Base-by-base conservation (phyloP, 2,113 vertebrate species). In the Camelus dromedarius region DNA sequence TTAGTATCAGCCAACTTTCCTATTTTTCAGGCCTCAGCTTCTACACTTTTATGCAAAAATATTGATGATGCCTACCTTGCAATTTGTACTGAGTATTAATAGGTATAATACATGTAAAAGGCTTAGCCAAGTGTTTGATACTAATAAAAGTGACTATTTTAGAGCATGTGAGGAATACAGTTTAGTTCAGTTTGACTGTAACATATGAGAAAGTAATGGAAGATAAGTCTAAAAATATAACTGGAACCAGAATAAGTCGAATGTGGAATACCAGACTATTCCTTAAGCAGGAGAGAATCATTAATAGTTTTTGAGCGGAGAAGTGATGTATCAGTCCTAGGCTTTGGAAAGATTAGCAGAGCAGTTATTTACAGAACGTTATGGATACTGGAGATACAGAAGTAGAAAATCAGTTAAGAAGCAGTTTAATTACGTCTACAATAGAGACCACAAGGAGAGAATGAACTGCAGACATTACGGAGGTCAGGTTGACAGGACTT, bases 321-420 rank as follows among this genome's bases (percentile, higher is more conserved):
- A 82, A 92, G 15, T 58, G 0, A 52, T 66, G 1, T 69, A 60
- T 95, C 69, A 60, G 16, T 50, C 54, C 14, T 30, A 75, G n/a
- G 22, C 13, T 88, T 80, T 46, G 30, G 28, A 77, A 58, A 76
- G 24, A n/a, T 38, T 52, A 56, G 28, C 50, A 6, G 13, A 76
- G 20, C 48, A n/a, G 11, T 67, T 89, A 6, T 91, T 87, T 88
- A 73, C 15, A 77, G 30, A 87, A n/a, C 62, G 70, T 87, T 93
- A 88, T 75, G 26, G 58, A 70, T 83, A 70, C 30, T 72, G 9
- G 4, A 93, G 52, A 80, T 75, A 72, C 1, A 22, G n/a, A 83
- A 95, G 30, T 92, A 91, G 42, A 32, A 64, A 70, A 82, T 89
- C 48, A 66, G 52, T 83, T 75, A 92, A 73, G 28, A 89, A 88